Percentiles rank a stretch among this genome's conserved stretches.
Conservation (phyloP, 2,888 invertebrate species). For the Ophion slaviceki region DNA sequence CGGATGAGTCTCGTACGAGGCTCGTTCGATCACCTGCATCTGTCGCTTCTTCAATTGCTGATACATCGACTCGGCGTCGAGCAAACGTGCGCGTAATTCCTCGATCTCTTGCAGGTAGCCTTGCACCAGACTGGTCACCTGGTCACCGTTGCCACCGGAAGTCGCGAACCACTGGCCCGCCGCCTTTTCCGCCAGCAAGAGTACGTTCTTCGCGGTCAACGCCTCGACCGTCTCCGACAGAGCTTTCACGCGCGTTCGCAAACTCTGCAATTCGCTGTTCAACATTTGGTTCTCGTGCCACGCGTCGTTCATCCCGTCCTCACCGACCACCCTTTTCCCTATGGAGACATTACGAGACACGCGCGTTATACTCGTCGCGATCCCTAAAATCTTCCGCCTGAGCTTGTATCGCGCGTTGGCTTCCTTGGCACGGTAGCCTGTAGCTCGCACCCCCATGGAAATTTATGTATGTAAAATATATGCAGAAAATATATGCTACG, state of each 20-base stretch:
- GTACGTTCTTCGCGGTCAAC: constrained; percentile 92
- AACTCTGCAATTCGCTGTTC: constrained; percentile 93
- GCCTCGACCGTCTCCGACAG: constrained; percentile 97
- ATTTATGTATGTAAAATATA: too few relatives aligned
- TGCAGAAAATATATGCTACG: too few relatives aligned
- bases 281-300: constrained; percentile 98
- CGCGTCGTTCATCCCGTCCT: constrained; percentile 97
- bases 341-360: constrained; percentile 74
- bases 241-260: constrained; percentile 95
- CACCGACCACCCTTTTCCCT: constrained; percentile 95
- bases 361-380: too few relatives aligned
- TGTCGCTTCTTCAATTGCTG: constrained; percentile 87
- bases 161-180: constrained; percentile 86
- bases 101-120: constrained; percentile 96
- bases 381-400: too few relatives aligned
- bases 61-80: constrained; percentile 93
- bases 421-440: background rate
- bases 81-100: constrained; percentile 93
- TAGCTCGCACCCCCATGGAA: too few relatives aligned
- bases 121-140: constrained; percentile 89
- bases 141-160: constrained; percentile 83
- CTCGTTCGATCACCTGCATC: constrained; percentile 73
- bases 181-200: constrained; percentile 92
- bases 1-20: background rate
- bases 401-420: too few relatives aligned